Percentiles rank a stretch among this genome's conserved stretches.
These are phyloP conservation scores for Papilio polyxenes DNA, from an alignment of 1,140 invertebrate genomes.

Conservation along the genomic window DNA sequence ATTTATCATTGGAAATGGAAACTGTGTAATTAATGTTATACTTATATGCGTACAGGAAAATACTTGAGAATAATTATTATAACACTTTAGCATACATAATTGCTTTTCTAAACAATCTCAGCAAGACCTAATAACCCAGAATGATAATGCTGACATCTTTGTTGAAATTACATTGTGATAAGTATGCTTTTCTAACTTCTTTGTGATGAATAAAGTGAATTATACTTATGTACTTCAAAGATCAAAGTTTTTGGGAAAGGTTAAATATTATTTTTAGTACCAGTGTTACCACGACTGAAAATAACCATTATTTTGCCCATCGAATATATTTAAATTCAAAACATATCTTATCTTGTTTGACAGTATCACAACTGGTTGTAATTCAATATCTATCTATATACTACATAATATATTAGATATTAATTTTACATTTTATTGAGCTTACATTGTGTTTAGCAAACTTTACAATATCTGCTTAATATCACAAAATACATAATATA, in stretches of 20 bases:
- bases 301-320: neutral
- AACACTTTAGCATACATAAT: neutral
- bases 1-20: no score
- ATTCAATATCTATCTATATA: neutral
- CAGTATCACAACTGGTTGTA: neutral
- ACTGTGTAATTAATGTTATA: no score
- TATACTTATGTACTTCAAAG: no score
- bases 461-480: neutral
- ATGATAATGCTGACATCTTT: constrained; percentile 3
- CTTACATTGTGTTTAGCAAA: neutral
- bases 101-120: neutral
- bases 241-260: no score
- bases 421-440: neutral
- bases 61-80: neutral
- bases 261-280: neutral
- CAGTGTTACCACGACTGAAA: neutral
- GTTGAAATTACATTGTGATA: neutral
- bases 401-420: neutral
- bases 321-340: constrained; percentile 4
- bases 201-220: neutral
- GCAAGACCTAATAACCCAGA: constrained; percentile 9
- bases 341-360: neutral
- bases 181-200: neutral
- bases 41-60: neutral
- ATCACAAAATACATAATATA: neutral